Conservation (phyloP, 2,113 vertebrate species). For the Podilymbus podiceps region DNA sequence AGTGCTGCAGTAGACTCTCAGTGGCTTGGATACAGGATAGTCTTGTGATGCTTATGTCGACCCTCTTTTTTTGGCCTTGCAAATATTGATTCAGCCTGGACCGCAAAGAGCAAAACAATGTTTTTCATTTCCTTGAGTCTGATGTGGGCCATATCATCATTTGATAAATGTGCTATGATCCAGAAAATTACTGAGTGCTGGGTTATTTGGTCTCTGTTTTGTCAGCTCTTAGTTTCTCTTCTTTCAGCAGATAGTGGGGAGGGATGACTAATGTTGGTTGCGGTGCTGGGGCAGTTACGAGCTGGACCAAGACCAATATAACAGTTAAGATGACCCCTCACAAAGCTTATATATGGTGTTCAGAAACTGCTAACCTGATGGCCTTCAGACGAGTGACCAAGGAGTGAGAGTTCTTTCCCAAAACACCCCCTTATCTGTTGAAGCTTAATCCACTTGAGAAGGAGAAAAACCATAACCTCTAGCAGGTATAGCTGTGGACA, state of each 20-base stretch:
- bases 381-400: neutral
- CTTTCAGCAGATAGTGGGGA: neutral
- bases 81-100: neutral
- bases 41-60: neutral
- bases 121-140: constrained; percentile 1
- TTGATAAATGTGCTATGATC: neutral
- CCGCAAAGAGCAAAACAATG: neutral
- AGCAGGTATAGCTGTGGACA: neutral
- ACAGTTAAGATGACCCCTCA: neutral
- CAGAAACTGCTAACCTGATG: neutral
- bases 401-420: neutral
- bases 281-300: neutral
- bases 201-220: neutral
- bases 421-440: neutral
- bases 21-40: neutral
- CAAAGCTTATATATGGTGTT: neutral
- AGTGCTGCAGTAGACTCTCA: neutral
- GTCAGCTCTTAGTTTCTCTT: neutral
- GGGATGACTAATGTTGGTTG: neutral
- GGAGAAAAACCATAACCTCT: neutral
- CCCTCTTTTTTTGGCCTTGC: neutral
- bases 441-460: neutral
- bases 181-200: neutral
- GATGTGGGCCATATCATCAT: neutral
- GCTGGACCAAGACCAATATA: neutral